Percentiles rank a stretch among this genome's conserved stretches.
These are phyloP conservation scores for Hipparchia sbordonii DNA, from an alignment of 2,888 invertebrate genomes.

Conservation along the genomic window DNA sequence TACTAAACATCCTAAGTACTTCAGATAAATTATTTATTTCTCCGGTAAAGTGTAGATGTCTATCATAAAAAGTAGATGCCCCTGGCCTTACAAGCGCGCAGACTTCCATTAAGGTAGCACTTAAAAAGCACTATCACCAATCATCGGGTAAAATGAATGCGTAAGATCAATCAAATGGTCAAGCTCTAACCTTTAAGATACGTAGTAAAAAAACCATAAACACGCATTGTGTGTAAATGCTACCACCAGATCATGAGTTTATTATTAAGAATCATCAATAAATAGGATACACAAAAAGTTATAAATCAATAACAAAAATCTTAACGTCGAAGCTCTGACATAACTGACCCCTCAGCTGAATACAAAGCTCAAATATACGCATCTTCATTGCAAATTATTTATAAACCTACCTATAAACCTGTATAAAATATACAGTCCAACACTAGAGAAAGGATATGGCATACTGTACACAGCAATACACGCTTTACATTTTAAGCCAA, in stretches of 20 bases:
- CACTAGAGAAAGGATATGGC: not conserved
- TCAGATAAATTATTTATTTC: too few species aligned
- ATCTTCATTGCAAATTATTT: constrained; percentile 6
- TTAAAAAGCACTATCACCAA: not conserved
- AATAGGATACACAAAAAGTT: not conserved
- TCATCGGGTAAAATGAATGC: not conserved
- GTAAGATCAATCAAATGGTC: too few species aligned
- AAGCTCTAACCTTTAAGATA: too few species aligned
- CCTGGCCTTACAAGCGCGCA: not conserved
- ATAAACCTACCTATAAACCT: not conserved
- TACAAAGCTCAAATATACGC: constrained; percentile 5
- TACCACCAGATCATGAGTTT: not conserved
- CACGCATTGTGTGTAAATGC: not conserved
- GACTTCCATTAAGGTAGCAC: not conserved
- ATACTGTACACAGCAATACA: not conserved
- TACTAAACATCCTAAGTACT: too few species aligned
- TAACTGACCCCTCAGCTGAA: constrained; percentile 1
- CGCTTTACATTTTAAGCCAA: not conserved
- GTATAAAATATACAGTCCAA: not conserved
- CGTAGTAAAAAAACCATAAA: not conserved
- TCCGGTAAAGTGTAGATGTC: not conserved
- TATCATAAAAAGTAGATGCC: not conserved
- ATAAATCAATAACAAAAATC: not conserved
- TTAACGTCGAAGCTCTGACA: not conserved
- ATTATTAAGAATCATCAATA: not conserved